These are phyloP conservation scores for Trachelipus rathkii DNA, from an alignment of 1,140 invertebrate genomes.

Conservation along the genomic window DNA sequence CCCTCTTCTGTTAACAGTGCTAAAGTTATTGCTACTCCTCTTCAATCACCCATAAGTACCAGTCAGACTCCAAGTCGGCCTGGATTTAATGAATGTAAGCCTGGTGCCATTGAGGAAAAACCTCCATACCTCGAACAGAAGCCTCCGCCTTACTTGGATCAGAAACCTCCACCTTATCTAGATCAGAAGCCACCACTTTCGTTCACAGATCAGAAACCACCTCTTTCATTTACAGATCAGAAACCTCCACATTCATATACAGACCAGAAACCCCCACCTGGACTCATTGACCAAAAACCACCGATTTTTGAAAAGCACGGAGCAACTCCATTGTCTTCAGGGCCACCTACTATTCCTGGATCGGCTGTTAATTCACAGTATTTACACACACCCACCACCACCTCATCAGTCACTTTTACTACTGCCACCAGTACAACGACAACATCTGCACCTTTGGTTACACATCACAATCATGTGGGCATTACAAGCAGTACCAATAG, in stretches of 20 bases:
- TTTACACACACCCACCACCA: neutral
- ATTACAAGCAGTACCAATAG: neutral
- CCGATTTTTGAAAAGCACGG: neutral
- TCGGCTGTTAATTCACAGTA: neutral
- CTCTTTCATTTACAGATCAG: neutral
- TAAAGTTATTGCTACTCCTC: neutral
- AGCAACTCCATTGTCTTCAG: neutral
- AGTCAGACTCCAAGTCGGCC: neutral
- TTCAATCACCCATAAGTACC: neutral
- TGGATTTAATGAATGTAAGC: neutral
- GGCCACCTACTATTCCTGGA: neutral
- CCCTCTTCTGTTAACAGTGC: neutral
- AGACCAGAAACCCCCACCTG: neutral
- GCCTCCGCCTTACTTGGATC: neutral
- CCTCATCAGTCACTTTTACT: neutral
- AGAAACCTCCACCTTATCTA: neutral
- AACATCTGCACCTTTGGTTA: neutral
- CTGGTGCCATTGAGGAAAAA: neutral
- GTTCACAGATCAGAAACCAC: neutral
- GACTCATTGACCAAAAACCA: neutral
- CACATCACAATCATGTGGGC: neutral
- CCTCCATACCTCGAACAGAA: neutral
- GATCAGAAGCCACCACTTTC: neutral
- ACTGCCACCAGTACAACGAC: slow-evolving; percentile 2
- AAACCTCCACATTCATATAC: neutral